Evolutionary conservation across 2,888 invertebrate species (phyloP).

Genomic region (Steromphala cineraria): DNA sequence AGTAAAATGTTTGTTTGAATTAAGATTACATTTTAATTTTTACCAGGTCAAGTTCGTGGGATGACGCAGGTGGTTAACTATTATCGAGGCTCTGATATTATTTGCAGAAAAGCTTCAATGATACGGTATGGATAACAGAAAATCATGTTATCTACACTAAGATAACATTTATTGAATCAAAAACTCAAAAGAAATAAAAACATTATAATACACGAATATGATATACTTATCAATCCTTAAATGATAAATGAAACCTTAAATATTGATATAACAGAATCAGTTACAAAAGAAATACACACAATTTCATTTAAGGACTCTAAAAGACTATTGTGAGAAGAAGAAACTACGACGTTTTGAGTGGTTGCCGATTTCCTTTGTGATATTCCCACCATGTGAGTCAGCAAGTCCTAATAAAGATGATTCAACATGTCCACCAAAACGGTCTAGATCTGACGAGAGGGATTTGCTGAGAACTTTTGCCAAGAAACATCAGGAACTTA

Average conservation of each 20-base stretch:
- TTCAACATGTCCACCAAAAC: background rate
- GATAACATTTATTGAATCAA: no score
- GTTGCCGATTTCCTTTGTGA: conserved; percentile 55
- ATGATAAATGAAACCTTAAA: background rate
- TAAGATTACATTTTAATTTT: background rate
- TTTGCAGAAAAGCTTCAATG: conserved; percentile 60
- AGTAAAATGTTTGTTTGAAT: no score
- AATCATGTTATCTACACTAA: no score
- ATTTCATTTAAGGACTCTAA: conserved; percentile 47
- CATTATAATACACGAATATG: no score
- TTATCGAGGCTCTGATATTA: conserved; percentile 60
- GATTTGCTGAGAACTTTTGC: conserved; percentile 40
- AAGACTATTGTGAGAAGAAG: conserved; percentile 43
- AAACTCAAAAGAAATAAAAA: no score
- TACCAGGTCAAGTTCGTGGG: conserved; percentile 59
- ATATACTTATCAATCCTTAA: background rate
- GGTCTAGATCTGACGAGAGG: conserved; percentile 46
- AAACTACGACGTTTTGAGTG: conserved; percentile 35
- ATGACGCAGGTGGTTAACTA: conserved; percentile 59
- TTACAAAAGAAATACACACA: background rate
- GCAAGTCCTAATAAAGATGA: background rate
- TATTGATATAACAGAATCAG: background rate
- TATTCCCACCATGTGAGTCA: conserved; percentile 40
- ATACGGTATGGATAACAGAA: conserved; percentile 42
- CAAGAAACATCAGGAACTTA: conserved; percentile 21